Evolutionary conservation across 1,140 invertebrate genomes (phyloP), one percentile per base, ranked within the genome.

Genomic region (Drosophila teissieri): DNA sequence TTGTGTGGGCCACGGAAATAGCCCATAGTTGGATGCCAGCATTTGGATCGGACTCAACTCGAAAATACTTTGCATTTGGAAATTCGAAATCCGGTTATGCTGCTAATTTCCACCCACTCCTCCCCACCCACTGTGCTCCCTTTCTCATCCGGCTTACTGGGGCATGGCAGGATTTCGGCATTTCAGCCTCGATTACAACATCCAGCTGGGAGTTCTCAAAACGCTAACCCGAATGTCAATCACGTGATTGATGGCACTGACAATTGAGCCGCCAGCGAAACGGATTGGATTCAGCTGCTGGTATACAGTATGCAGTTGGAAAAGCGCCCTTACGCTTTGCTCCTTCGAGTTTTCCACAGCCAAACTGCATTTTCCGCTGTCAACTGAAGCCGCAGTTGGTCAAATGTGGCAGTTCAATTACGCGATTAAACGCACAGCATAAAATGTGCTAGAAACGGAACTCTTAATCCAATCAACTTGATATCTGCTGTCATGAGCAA

Each of bases 1-100:
- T 80, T 74, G 68, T 42, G 54, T 49, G 57, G 52, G 63, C 55
- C 48, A 67, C 65, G 81, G 78, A 84, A 81, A 78, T 78, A 63
- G 78, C 63, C 68, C 45, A n/a, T 69, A 31, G 31, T 31, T 10
- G 36, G 42, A 58, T 12, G 15, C 15, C 17, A 17, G 56, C 40
- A 45, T 7, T 8, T 8, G 40, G 34, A 63, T 37, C 36, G 12
- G 60, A 37, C 64, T 44, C 36, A 52, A 53, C 67, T 58, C 57
- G 45, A 73, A 79, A 86, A 89, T 86, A 83, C 83, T 86, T 86
- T 86, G 76, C 83, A 83, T 86, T 83, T 68, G 63, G 22, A 67
- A 72, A 79, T 77, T 51, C 24, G 40, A 83, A 86, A 88, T 86
- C 83, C 79, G 84, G 79, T 80, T 86, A 83, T 79, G 84, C 88